These are phyloP conservation scores for Pituophis catenifer DNA, from an alignment of 2,113 vertebrate species.

Conservation along the genomic window DNA sequence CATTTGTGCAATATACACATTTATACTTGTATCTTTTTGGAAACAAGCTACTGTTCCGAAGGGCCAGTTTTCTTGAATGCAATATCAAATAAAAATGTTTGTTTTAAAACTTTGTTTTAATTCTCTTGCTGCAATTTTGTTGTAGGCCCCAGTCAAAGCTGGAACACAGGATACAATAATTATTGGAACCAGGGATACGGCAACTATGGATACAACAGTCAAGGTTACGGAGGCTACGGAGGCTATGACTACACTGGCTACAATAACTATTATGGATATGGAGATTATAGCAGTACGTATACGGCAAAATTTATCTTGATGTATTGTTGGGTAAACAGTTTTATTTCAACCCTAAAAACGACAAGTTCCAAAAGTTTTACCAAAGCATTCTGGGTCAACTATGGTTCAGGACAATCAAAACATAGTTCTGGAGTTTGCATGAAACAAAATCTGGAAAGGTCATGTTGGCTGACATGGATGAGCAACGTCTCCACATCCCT, in stretches of 20 bases:
- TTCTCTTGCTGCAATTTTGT: conserved; percentile 32
- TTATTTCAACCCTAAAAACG: background rate
- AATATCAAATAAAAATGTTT: background rate
- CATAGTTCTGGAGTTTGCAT: background rate
- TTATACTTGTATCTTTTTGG: background rate
- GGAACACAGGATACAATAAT: conserved; percentile 97
- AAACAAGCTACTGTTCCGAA: background rate
- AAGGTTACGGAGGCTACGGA: conserved; percentile 95
- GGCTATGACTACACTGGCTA: conserved; percentile 97
- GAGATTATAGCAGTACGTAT: conserved; percentile 96
- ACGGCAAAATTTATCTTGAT: conserved; percentile 22
- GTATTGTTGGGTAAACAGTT: background rate
- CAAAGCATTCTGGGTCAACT: background rate
- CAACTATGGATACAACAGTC: conserved; percentile 96
- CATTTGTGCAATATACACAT: background rate
- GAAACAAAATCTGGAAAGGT: background rate
- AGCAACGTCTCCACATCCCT: background rate
- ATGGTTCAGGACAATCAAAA: background rate
- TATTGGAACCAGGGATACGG: conserved; percentile 99
- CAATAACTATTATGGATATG: conserved; percentile 99
- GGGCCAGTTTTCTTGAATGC: background rate
- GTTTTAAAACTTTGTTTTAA: background rate
- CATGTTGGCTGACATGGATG: background rate
- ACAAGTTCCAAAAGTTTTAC: background rate
- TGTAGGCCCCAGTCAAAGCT: conserved; percentile 91